Evolutionary conservation across 92 coral and sea anemone genomes (phyloP).

Genomic region (Phenganax subtilis): DNA sequence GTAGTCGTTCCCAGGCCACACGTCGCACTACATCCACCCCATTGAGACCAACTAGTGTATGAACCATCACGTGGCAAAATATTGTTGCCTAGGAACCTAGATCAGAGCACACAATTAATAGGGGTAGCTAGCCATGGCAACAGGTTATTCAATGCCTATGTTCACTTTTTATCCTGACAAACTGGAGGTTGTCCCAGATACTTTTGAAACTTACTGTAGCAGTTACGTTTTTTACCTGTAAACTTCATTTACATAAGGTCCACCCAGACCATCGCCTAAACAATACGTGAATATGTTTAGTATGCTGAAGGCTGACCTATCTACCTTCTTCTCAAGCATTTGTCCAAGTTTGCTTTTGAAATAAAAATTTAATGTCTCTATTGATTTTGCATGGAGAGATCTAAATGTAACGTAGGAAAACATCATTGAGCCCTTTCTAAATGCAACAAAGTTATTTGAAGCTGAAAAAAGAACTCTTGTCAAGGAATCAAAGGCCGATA

Average conservation of each 20-base stretch:
- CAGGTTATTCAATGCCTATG: not conserved
- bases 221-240: slow-evolving; percentile 57
- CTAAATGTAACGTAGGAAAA: no score
- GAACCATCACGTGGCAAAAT: slow-evolving; percentile 13
- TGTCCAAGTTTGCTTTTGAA: not conserved
- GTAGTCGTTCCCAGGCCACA: slow-evolving; percentile 28
- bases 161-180: not conserved
- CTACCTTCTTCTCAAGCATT: not conserved
- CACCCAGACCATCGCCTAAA: slow-evolving; percentile 94
- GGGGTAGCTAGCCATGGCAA: not conserved
- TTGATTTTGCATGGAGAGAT: no score
- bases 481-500: no score
- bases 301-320: no score
- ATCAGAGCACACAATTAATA: not conserved
- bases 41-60: slow-evolving; percentile 12
- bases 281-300: not conserved
- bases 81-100: slow-evolving; percentile 29
- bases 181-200: not conserved
- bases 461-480: no score
- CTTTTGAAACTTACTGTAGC: not conserved
- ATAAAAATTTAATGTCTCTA: no score
- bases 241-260: slow-evolving; percentile 95
- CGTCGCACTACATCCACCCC: slow-evolving; percentile 37
- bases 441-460: no score
- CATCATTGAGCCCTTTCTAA: no score